Conservation (phyloP, 1,140 invertebrate species). For the Steinernema khuongi region DNA sequence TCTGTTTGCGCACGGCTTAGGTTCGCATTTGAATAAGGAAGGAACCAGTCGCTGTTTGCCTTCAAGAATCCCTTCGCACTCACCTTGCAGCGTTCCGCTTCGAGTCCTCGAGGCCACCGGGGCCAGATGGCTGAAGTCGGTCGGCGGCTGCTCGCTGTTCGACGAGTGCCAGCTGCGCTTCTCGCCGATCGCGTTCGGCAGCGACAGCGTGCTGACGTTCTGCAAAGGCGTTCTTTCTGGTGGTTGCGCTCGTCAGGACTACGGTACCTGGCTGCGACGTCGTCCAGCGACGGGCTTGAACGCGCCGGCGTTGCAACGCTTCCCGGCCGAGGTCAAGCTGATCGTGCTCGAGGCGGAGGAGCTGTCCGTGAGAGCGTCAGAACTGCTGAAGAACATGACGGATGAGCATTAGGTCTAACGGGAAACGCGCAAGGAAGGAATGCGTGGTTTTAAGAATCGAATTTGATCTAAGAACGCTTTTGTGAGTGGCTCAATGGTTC, state of each 20-base stretch:
- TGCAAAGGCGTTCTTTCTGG: no score
- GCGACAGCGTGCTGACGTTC: background rate
- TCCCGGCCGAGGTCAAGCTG: background rate
- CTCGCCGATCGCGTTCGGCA: slow-evolving; percentile 20
- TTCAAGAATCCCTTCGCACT: background rate
- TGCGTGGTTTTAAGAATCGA: no score
- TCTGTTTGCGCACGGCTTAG: background rate
- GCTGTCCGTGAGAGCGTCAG: background rate
- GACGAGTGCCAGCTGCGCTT: slow-evolving; percentile 17
- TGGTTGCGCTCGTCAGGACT: no score
- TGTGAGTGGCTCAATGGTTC: no score
- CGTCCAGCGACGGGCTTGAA: slow-evolving; percentile 20
- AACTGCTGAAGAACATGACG: background rate
- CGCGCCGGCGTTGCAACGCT: slow-evolving; percentile 6
- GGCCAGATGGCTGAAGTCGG: background rate
- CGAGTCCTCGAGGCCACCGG: slow-evolving; percentile 15
- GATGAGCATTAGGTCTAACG: no score
- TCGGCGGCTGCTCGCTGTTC: background rate
- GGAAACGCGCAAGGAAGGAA: no score
- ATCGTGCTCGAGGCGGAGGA: background rate
- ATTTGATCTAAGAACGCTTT: no score
- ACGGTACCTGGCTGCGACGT: background rate
- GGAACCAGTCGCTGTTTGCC: background rate
- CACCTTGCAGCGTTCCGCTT: slow-evolving; percentile 4
- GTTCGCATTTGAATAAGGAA: background rate